Evolutionary conservation across 64 coral and sea anemone species (phyloP), one percentile per base, ranked within the genome.

Genomic region (Montipora efflorescens): DNA sequence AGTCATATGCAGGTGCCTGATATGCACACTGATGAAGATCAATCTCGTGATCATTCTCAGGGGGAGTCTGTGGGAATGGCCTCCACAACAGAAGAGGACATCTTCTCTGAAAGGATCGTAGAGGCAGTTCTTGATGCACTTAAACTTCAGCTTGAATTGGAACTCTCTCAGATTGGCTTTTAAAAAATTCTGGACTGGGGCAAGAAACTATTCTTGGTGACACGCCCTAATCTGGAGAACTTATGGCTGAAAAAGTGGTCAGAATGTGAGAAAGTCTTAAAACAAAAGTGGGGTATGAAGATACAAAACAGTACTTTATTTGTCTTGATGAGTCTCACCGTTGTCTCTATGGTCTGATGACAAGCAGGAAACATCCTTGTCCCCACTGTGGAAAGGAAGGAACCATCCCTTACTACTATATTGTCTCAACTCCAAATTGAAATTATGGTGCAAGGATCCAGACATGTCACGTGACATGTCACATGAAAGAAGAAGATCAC

Each of bases 401-500:
- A 25, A 51, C 58, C 20, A 90, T 90, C 9, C 80, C 23, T 22
- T 90, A 90, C 62, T 90, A 79, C 67, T 88, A 88, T 9, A 13
- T 88, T 51, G 69, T 53, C 76, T 90, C 25, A 23, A 46, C 64
- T 15, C 20, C 43, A 90, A 90, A 90, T 75, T 90, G 18, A 90
- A 90, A 64, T 25, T 78, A 16, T 90, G 86, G 88, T 15, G 0
- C 67, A 16, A 75, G 36, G 58, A 90, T 25, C 3, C 11, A 8
- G 53, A 90, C 1, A 78, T 89, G 88, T 90, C 80, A 90, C n/a
- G 71, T 80, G 76, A 80, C 88, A 67, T 19, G 18, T 7, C 76
- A 90, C 52, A 80, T 61, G 88, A 18, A 16, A 4, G 76, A 90
- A 51, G 80, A 80, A 48, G 88, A 90, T 14, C 55, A 90, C 61